phyloP scores from a whole-genome alignment of 2,888 invertebrate genomes.

The Blastobasis lacticolella region DNA sequence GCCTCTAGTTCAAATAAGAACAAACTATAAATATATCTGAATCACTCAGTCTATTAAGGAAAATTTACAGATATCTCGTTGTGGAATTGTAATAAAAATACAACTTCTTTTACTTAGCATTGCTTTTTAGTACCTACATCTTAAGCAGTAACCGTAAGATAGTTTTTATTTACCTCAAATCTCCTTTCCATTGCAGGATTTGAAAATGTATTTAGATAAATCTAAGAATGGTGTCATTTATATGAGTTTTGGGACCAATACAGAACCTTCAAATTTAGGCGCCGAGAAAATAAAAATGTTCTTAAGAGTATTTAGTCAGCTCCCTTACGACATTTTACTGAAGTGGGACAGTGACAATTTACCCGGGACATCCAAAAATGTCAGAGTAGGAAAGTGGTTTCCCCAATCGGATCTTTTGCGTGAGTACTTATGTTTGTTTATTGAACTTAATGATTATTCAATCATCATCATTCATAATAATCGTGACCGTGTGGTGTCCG shows the following conservation, averaged over 20 bases:
- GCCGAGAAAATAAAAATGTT: conserved; percentile 28
- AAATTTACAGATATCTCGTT: conserved; percentile 9
- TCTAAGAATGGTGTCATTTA: conserved; percentile 40
- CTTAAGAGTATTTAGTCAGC: conserved; percentile 29
- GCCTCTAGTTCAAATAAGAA: too few species aligned
- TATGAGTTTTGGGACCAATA: conserved; percentile 44
- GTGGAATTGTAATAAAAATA: conserved; percentile 7
- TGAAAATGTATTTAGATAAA: conserved; percentile 32
- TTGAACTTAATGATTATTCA: too few species aligned
- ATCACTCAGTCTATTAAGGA: too few species aligned
- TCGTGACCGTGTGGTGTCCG: too few species aligned
- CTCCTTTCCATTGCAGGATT: conserved; percentile 23
- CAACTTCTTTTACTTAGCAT: background rate
- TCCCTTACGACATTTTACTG: conserved; percentile 42
- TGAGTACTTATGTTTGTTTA: conserved; percentile 11
- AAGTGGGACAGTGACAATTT: conserved; percentile 42
- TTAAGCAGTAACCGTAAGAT: background rate
- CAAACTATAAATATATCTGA: too few species aligned
- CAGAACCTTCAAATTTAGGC: conserved; percentile 28
- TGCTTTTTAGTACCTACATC: background rate
- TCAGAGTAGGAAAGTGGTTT: conserved; percentile 42
- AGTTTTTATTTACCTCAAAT: conserved; percentile 6
- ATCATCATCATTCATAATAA: too few species aligned
- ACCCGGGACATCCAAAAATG: conserved; percentile 29
- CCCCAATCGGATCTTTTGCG: conserved; percentile 35